Evolutionary conservation across 2,888 invertebrate genomes (phyloP), one percentile per base, ranked within the genome.

Genomic region (Caenorhabditis afra): DNA sequence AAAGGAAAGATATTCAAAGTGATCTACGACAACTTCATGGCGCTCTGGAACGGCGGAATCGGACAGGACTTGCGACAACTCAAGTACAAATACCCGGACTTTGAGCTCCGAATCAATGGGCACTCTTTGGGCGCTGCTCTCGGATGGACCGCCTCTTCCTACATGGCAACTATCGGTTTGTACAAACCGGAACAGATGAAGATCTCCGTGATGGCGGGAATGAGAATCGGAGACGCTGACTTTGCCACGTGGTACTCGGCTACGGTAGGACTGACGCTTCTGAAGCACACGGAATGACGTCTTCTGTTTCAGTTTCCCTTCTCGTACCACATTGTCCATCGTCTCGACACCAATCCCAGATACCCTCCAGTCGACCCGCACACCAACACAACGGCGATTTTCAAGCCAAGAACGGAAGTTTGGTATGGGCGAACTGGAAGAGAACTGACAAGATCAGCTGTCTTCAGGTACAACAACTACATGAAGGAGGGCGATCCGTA

Each of bases 1-100:
- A 52, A 75, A 37, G 75, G 75, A 41, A 61, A 57, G 5, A 57
- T 75, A 7, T 49, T 75, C 49, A 61, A 75, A 57, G 39, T n/a
- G 8, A 14, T 62, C 18, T 67, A 62, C 29, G 75, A 75, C 49
- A 57, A 39, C 14, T 75, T 75, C 45, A 44, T 67, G 41, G 12
- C 29, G 18, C 29, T 75, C n/a, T 75, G 75, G 75, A 53, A 67
- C n/a, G 62, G 67, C 4, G 75, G 67, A 49, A 67, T 75, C 45
- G 35, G 44, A 12, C 39, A 67, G 22, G 75, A 75, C 18, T 11
- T 75, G 39, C 20, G 44, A 41, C n/a, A 55, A 3, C 18, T 75
- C 10, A 67, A 62, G 23, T 57, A 67, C 20, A 55, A 52, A 41
- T 64, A 75, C 29, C 75, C 75, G 0, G 47, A 47, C 4, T 75